Base-by-base conservation (phyloP, 2,797 vertebrate genomes). In the Smutsia temminckii region DNA sequence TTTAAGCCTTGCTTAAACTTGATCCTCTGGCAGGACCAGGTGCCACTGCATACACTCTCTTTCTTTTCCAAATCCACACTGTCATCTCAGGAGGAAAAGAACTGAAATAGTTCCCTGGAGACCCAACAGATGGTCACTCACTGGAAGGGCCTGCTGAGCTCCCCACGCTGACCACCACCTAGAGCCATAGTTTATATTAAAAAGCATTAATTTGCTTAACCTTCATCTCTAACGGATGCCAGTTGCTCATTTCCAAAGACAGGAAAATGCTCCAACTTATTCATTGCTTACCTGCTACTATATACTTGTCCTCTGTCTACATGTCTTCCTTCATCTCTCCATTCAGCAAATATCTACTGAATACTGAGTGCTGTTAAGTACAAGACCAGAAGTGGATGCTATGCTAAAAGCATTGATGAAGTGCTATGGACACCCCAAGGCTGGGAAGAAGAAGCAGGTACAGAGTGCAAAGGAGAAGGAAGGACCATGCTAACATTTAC, bases 1-100 rank as follows among this genome's bases (percentile, higher is more conserved):
- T 72, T 81, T 83, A 89, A 72, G 23, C 61, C 20, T 92, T 61
- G 61, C 42, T 95, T 94, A 66, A 92, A 92, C 21, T 68, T 85
- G 77, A 78, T 32, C 29, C n/a, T 90, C n/a, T 25, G 42, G 7
- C 27, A 95, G 37, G 10, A 78, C 46, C 40, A 77, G 34, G 34
- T 92, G 55, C 12, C 40, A 66, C n/a, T 63, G 16, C 2, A 42
- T 25, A 46, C 12, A 46, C 1, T n/a, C 25, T 46, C n/a, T 37
- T 23, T 66, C 2, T 90, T 71, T 89, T 55, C n/a, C 42, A 92
- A 93, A 85, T 71, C 68, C 10, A 21, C 14, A 14, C 32, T 21
- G 21, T 83, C 63, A 29, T 59, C 64, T 81, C 34, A 34, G 37
- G 27, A 74, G 42, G 51, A 53, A 90, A 81, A 64, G 46, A 61